Percentiles rank a stretch among this genome's conserved stretches.
These are phyloP conservation scores for Hydrocynus forskahlii DNA, from an alignment of 2,797 vertebrate genomes.

Conservation along the genomic window DNA sequence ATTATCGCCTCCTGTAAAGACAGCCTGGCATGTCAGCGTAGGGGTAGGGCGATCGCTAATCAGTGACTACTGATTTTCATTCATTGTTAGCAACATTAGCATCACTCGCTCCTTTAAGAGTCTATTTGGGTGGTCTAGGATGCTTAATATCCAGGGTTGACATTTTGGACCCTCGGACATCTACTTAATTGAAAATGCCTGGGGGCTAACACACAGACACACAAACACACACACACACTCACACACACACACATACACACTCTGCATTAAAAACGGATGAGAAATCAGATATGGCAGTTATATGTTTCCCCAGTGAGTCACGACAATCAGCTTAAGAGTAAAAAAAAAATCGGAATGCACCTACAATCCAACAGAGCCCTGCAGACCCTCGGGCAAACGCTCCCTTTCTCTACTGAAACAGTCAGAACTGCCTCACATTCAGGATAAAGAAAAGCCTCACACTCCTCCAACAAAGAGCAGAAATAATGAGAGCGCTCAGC, in stretches of 20 bases:
- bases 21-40: not conserved
- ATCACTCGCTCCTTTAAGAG: not conserved
- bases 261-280: conserved; percentile 16
- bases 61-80: too few species aligned
- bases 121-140: not conserved
- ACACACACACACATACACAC: conserved; percentile 36
- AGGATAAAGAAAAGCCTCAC: too few species aligned
- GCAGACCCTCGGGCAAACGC: too few species aligned
- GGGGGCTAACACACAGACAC: conserved; percentile 41
- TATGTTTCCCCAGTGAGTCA: conserved; percentile 52
- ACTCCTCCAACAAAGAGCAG: too few species aligned
- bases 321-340: conserved; percentile 45
- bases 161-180: conserved; percentile 52
- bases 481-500: too few species aligned
- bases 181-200: conserved; percentile 60
- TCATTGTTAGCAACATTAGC: too few species aligned
- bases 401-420: too few species aligned
- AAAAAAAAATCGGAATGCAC: too few species aligned
- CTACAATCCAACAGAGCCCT: too few species aligned
- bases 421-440: too few species aligned
- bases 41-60: not conserved
- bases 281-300: conserved; percentile 50
- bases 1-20: conserved; percentile 26
- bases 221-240: conserved; percentile 31
- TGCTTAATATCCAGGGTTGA: conserved; percentile 46